Base-by-base conservation (phyloP, 2,888 invertebrate genomes). In the Heliconius erato region DNA sequence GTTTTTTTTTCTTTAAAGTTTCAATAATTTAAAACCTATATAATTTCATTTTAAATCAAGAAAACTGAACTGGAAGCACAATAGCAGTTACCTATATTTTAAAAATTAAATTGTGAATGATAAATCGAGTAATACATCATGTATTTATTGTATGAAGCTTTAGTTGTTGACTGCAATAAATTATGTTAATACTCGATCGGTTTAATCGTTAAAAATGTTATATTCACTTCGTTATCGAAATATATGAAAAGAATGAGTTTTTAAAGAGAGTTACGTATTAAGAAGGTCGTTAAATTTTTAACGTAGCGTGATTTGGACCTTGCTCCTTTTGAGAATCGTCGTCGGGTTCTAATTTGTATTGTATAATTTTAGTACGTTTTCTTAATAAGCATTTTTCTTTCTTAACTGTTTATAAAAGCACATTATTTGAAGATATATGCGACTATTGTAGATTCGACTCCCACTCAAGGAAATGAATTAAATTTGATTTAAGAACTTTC, bases 111-210 rank as follows among this genome's bases (percentile, higher is more conserved):
- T 78, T 72, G 44, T 28, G 67, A 67, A 78, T 78, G 78, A 78
- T 78, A 67, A 67, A 78, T 78, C 23, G 78, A 26, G 67, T 65
- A 23, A 78, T 78, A 40, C 44, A 78, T 78, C 78, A 67, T 28
- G 78, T 19, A 78, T 78, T 78, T 78, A 78, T 78, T 78, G 76
- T 76, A 49, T 78, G 67, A 78, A 44, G 67, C 78, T 78, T 76
- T 63, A 63, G 76, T 63, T 65, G 78, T 78, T 78, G 78, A 78
- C 78, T 78, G 78, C 78, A 78, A 78, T 78, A 78, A 78, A 78
- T 78, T 78, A 78, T 67, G 78, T 65, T 78, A 78, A 78, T 78
- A 49, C 44, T 67, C 67, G 49, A 49, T 78, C 40, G 28, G 19
- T 49, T 78, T 78, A 49, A 78, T 78, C 65, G 67, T 49, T 78